Conservation (phyloP, 1,140 invertebrate genomes). For the Neuroterus valhalla region DNA sequence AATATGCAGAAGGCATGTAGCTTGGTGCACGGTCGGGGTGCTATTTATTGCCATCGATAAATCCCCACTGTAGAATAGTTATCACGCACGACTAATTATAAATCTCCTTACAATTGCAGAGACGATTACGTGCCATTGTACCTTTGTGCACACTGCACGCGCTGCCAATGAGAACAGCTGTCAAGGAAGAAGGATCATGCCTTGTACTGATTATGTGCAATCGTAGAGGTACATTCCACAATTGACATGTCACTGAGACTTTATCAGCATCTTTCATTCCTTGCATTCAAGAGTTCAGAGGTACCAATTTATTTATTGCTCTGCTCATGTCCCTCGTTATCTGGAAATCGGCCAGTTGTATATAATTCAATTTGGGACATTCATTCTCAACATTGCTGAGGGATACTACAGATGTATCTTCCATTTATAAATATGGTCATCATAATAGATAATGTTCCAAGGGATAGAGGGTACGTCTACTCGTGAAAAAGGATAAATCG, state of each 20-base stretch:
- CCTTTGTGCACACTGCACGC: neutral
- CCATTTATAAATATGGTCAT: too few species aligned
- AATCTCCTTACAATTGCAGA: conserved; percentile 8
- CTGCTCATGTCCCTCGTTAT: too few species aligned
- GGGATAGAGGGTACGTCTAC: too few species aligned
- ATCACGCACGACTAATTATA: neutral
- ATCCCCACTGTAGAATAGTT: neutral
- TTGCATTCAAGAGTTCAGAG: too few species aligned
- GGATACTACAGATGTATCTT: too few species aligned
- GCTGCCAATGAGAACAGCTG: neutral
- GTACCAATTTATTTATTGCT: too few species aligned
- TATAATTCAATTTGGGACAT: too few species aligned
- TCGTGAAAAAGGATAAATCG: too few species aligned
- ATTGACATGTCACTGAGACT: neutral
- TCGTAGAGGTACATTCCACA: neutral
- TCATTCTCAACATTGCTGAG: too few species aligned
- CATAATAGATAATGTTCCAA: too few species aligned
- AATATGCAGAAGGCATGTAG: neutral
- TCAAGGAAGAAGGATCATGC: neutral
- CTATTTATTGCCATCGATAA: conserved; percentile 15
- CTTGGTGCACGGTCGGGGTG: neutral
- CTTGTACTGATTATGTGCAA: neutral
- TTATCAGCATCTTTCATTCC: neutral
- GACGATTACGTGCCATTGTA: neutral
- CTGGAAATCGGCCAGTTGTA: too few species aligned